These are phyloP conservation scores for Castor canadensis DNA, from an alignment of 2,113 vertebrate species.

Conservation along the genomic window DNA sequence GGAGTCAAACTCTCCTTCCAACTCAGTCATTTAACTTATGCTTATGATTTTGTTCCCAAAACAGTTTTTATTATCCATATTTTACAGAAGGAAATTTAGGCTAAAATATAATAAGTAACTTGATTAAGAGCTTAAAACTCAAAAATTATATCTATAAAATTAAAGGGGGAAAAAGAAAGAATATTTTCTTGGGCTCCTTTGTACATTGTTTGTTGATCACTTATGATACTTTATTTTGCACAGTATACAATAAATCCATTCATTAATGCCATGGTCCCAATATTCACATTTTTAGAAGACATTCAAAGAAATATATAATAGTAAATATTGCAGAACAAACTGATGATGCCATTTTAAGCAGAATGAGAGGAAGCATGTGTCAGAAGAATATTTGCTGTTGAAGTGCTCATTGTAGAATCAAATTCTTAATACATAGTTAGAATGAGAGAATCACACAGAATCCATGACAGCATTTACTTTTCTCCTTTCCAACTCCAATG, in stretches of 20 bases:
- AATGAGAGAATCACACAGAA: neutral
- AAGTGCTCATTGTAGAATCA: neutral
- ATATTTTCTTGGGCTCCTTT: neutral
- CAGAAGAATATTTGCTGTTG: too few relatives aligned
- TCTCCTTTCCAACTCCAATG: neutral
- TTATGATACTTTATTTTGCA: neutral
- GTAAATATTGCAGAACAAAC: neutral
- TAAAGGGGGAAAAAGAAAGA: neutral
- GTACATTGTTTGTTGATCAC: neutral
- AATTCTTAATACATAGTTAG: neutral
- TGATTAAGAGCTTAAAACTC: neutral
- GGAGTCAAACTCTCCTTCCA: neutral
- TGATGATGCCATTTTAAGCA: neutral
- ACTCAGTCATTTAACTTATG: neutral
- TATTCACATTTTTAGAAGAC: neutral
- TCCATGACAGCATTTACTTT: neutral
- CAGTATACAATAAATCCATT: neutral
- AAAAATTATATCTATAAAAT: constrained; percentile 13
- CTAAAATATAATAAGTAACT: neutral
- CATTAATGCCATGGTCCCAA: neutral
- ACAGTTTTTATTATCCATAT: neutral
- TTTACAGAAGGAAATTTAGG: constrained; percentile 2
- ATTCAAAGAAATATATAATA: neutral
- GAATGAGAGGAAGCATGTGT: neutral
- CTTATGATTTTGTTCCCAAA: neutral